phyloP scores from a whole-genome alignment of 2,797 vertebrate genomes.

The Enteromius radiatus region DNA sequence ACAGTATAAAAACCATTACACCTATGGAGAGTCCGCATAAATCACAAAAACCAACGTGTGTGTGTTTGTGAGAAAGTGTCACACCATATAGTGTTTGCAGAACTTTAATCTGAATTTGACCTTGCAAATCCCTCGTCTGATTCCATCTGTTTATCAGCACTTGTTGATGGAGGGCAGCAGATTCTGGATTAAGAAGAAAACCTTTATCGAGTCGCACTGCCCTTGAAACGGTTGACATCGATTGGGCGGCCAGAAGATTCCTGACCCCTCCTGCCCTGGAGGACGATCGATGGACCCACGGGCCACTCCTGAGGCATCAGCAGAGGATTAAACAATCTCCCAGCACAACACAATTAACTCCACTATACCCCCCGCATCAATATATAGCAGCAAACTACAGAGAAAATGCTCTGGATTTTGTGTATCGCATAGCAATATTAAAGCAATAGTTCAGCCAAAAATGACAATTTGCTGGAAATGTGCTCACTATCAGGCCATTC shows the following conservation, averaged over 20 bases:
- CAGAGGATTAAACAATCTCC: constrained; percentile 34
- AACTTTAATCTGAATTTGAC: constrained; percentile 19
- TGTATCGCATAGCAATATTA: background rate
- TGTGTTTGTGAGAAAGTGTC: background rate
- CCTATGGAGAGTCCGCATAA: too few relatives aligned
- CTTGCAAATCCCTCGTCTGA: constrained; percentile 11
- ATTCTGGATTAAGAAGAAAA: constrained; percentile 61
- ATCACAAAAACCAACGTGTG: too few relatives aligned
- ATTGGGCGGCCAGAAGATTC: constrained; percentile 71
- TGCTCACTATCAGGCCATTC: background rate
- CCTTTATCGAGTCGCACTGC: constrained; percentile 70
- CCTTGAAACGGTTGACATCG: constrained; percentile 67
- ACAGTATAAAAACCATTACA: too few relatives aligned
- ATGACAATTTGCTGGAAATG: background rate
- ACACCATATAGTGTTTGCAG: constrained; percentile 33
- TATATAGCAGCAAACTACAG: background rate
- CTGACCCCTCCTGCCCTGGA: constrained; percentile 63
- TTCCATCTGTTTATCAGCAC: constrained; percentile 56
- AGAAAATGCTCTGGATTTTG: background rate
- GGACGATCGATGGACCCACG: constrained; percentile 65
- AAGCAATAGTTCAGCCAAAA: background rate
- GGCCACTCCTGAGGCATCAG: constrained; percentile 7
- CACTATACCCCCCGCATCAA: background rate
- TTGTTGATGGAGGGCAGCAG: constrained; percentile 55
- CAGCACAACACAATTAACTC: constrained; percentile 15